phyloP scores from a whole-genome alignment of 1,140 invertebrate genomes.

The Drosophila sulfurigaster region DNA sequence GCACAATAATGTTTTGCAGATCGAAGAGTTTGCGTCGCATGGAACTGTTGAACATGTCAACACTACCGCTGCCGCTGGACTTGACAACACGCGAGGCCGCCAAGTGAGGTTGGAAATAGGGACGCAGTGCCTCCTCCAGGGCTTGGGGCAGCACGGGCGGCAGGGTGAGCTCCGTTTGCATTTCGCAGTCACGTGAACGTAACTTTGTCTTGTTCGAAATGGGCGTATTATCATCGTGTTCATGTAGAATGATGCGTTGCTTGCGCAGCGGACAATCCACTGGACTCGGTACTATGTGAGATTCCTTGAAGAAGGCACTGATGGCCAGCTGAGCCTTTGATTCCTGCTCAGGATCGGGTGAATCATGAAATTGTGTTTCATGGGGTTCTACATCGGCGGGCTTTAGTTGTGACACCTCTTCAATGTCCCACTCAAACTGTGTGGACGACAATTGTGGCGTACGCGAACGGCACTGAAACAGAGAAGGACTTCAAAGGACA shows the following conservation, averaged over 20 bases:
- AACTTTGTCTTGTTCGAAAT: conserved; percentile 65
- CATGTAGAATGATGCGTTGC: conserved; percentile 74
- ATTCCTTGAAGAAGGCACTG: conserved; percentile 86
- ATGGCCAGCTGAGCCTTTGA: conserved; percentile 86
- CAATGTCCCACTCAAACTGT: conserved; percentile 86
- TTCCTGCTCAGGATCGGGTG: conserved; percentile 86
- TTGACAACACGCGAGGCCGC: conserved; percentile 41
- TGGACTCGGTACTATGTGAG: conserved; percentile 86
- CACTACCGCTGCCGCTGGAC: conserved; percentile 3
- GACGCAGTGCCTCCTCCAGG: conserved; percentile 86
- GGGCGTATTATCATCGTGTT: conserved; percentile 66
- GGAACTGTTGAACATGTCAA: conserved; percentile 68
- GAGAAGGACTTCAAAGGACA: conserved; percentile 66
- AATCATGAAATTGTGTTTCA: conserved; percentile 85
- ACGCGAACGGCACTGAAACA: conserved; percentile 68
- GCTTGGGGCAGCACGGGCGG: conserved; percentile 85
- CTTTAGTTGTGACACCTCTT: conserved; percentile 86
- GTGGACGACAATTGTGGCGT: conserved; percentile 85
- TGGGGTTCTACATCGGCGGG: conserved; percentile 87
- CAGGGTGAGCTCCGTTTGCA: conserved; percentile 86
- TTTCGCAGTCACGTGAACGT: conserved; percentile 64
- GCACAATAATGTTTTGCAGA: conserved; percentile 66
- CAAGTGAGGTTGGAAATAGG: conserved; percentile 85
- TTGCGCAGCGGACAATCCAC: conserved; percentile 78
- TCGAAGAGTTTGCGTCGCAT: conserved; percentile 81